A percentile compares a stretch with the other conserved stretches of the same genome.
Evolutionary conservation across 2,888 invertebrate species (phyloP).

Genomic region (Lasius platythorax): DNA sequence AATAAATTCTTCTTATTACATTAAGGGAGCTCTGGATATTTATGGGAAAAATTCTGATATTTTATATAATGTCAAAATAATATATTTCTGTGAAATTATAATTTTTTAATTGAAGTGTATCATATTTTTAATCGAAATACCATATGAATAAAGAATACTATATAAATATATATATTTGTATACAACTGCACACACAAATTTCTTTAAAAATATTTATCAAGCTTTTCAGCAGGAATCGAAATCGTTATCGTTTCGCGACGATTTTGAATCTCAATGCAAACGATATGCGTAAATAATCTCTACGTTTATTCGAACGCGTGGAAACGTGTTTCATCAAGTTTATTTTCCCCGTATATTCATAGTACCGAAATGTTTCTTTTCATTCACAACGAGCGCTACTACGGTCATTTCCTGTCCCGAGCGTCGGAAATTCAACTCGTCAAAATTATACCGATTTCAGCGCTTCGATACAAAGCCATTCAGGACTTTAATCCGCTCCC

Average conservation of each 20-base stretch:
- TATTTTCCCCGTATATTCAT: conserved; percentile 30
- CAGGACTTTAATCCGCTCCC: conserved; percentile 14
- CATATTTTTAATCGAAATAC: neutral
- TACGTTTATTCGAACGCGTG: neutral
- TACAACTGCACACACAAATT: neutral
- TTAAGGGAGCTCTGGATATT: no score
- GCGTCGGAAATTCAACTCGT: neutral
- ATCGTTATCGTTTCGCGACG: neutral
- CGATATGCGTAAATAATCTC: neutral
- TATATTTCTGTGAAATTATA: neutral
- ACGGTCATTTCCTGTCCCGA: conserved; percentile 14
- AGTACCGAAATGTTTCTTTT: conserved; percentile 21
- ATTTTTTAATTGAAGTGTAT: neutral
- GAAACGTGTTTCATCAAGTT: neutral
- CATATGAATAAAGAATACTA: neutral
- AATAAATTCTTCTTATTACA: no score
- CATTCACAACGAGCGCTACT: neutral
- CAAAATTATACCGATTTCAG: conserved; percentile 39
- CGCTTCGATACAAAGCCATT: conserved; percentile 6
- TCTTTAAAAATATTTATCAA: neutral
- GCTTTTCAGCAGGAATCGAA: neutral
- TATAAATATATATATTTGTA: neutral
- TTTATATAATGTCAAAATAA: neutral
- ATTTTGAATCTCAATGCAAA: neutral
- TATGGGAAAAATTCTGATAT: neutral